These are phyloP conservation scores for Cinara cedri DNA, from an alignment of 2,888 invertebrate species.

Conservation along the genomic window DNA sequence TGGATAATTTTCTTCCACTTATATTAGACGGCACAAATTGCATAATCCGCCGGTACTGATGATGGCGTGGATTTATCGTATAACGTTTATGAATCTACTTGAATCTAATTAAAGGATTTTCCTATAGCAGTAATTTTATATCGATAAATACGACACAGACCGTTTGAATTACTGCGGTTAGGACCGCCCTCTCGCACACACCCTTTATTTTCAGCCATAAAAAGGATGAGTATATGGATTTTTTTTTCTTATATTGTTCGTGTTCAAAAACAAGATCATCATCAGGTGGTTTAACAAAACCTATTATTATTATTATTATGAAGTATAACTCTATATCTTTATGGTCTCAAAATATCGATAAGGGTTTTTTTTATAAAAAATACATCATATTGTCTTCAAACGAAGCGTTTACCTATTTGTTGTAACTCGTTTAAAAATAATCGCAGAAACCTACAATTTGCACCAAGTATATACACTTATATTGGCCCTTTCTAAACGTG, in stretches of 20 bases:
- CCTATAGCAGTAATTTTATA: not conserved
- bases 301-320: not conserved
- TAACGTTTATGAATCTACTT: not conserved
- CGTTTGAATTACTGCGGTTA: constrained; percentile 15
- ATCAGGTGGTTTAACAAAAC: constrained; percentile 45
- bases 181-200: constrained; percentile 1
- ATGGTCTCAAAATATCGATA: not conserved
- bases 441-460: no score
- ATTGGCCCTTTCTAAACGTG: no score
- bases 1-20: no score
- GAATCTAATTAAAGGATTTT: not conserved
- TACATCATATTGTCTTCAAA: no score
- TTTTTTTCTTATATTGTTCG: constrained; percentile 49
- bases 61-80: no score
- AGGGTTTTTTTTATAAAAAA: not conserved
- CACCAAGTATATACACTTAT: no score
- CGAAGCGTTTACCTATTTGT: no score
- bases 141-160: not conserved
- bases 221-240: constrained; percentile 9
- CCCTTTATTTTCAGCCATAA: constrained; percentile 38
- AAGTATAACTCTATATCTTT: not conserved
- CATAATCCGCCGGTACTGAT: no score
- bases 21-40: no score
- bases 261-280: constrained; percentile 33
- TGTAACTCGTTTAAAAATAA: no score